Evolutionary conservation across 2,113 vertebrate genomes (phyloP).

Genomic region (Martes martes): DNA sequence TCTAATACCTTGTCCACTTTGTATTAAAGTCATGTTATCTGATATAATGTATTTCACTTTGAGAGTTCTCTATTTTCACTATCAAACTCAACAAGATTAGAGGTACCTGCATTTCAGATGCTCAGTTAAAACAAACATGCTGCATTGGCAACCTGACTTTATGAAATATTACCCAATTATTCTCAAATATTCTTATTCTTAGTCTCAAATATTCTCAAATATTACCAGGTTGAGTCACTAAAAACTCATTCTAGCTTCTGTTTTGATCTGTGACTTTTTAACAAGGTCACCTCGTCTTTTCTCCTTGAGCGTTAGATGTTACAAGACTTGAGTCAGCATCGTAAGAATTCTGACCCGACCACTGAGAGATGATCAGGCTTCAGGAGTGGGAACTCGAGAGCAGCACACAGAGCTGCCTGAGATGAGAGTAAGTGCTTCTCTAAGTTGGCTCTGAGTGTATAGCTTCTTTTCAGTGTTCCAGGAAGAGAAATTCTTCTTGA

Average conservation of each 20-base stretch:
- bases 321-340: background rate
- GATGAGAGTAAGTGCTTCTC: background rate
- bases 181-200: background rate
- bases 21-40: background rate
- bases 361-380: background rate
- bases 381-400: background rate
- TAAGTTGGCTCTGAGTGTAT: background rate
- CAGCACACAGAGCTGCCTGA: background rate
- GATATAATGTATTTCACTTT: background rate
- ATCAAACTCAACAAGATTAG: background rate
- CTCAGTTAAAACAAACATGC: background rate
- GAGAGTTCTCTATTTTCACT: background rate
- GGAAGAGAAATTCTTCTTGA: conserved; percentile 26
- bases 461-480: background rate
- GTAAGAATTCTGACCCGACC: background rate
- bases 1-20: background rate
- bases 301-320: background rate
- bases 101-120: background rate
- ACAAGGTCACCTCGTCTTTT: conserved; percentile 3
- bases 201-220: background rate
- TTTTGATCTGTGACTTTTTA: conserved; percentile 9
- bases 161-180: background rate
- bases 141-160: background rate
- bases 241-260: background rate
- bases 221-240: background rate